Conservation (phyloP, 2,113 vertebrate genomes). For the Grallaria varia region DNA sequence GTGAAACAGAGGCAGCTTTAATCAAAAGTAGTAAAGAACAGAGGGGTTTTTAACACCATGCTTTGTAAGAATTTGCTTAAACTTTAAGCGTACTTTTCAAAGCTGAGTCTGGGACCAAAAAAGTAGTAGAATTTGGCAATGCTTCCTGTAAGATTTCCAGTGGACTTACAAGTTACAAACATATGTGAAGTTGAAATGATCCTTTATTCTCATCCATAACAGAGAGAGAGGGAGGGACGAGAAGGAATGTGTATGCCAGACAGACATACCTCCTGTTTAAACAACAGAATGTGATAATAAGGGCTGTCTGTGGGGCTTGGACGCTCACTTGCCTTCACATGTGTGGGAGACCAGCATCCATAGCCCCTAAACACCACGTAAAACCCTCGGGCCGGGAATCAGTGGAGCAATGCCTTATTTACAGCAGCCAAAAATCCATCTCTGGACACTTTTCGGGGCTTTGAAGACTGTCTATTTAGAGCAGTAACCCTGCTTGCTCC, state of each 20-base stretch:
- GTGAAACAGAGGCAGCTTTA: slow-evolving; percentile 26
- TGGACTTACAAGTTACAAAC: slow-evolving; percentile 60
- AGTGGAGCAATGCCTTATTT: slow-evolving; percentile 54
- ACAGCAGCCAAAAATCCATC: slow-evolving; percentile 57
- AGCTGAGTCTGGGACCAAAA: slow-evolving; percentile 33
- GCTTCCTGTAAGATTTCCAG: slow-evolving; percentile 52
- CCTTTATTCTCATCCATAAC: slow-evolving; percentile 40
- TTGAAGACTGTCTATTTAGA: slow-evolving; percentile 64
- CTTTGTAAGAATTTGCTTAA: slow-evolving; percentile 23
- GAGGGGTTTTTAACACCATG: neutral
- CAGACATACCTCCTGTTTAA: slow-evolving; percentile 44
- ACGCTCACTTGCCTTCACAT: slow-evolving; percentile 6
- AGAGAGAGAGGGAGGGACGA: neutral
- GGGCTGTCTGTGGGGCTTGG: slow-evolving; percentile 16
- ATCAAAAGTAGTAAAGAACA: slow-evolving; percentile 11
- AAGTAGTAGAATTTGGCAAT: slow-evolving; percentile 56
- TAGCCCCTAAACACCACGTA: slow-evolving; percentile 48
- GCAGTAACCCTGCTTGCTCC: slow-evolving; percentile 59
- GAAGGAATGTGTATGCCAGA: slow-evolving; percentile 38
- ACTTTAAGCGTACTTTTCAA: slow-evolving; percentile 25
- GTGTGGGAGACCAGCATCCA: slow-evolving; percentile 44
- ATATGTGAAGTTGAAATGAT: slow-evolving; percentile 33
- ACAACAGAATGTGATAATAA: slow-evolving; percentile 18
- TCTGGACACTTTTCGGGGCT: slow-evolving; percentile 35
- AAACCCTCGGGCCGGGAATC: slow-evolving; percentile 34